Evolutionary conservation across 2,113 vertebrate genomes (phyloP), one percentile per base, ranked within the genome.

Genomic region (Anhinga rufa): DNA sequence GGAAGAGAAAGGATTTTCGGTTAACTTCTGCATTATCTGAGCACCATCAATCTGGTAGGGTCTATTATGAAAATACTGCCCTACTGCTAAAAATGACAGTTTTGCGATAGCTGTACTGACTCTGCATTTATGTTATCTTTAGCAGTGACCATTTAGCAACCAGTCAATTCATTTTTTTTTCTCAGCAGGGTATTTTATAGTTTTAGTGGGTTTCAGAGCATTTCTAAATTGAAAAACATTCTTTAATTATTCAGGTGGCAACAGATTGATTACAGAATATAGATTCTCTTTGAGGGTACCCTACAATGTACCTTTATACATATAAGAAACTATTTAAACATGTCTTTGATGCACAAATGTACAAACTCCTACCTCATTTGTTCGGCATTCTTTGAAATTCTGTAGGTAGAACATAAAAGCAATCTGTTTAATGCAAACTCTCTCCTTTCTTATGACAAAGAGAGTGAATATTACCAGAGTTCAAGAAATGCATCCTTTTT

Each of bases 381-480:
- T 86, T 92, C 34, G 7, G 71, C 29, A 79, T 51, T 96, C 94
- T 96, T 95, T 95, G 91, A 96, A 96, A 94, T 88, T 83, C 93
- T 93, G 88, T 88, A 93, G 75, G 79, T 86, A 93, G 93, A 91
- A 94, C 88, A 95, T 94, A 93, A 97, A 96, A 92, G 84, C 61
- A 58, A 94, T 64, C 77, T 87, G 60, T 88, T 94, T 86, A 84
- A 87, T 93, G 80, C 65, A 80, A 95, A 93, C 75, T 86, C 87
- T 79, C 57, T 95, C 40, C 22, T 95, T 77, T 95, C 42, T 92
- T 82, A 82, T 65, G 86, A 97, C 77, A 96, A 90, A 95, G 77
- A 72, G 28, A 86, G 19, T 36, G 54, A 94, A 36, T 64, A 71
- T 93, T 85, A 74, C 32, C 7, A 32, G 29, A 90, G 66, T 65